phyloP scores from a whole-genome alignment of 2,113 vertebrate species.

The Cyphomyrus plagiostoma region DNA sequence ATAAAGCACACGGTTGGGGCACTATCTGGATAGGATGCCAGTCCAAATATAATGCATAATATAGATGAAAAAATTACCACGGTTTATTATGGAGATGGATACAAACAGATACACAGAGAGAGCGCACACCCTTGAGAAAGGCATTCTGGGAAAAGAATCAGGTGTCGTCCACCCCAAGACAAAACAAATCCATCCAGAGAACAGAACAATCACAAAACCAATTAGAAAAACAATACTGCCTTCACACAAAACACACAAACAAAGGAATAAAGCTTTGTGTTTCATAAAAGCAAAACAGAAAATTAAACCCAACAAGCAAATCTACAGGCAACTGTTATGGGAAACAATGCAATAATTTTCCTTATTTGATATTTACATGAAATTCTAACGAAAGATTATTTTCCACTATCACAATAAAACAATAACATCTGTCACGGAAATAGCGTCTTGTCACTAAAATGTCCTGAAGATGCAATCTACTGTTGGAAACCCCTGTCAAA shows the following conservation, averaged over 20 bases:
- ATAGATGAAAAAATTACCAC: not conserved
- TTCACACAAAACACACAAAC: not conserved
- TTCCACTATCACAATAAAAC: not conserved
- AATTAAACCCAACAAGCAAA: not conserved
- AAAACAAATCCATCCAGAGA: not conserved
- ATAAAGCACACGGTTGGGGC: not conserved
- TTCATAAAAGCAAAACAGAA: not conserved
- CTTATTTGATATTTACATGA: not conserved
- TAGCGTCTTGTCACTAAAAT: not conserved
- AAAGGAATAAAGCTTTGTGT: not conserved
- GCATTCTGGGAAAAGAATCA: conserved; percentile 16
- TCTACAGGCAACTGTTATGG: not conserved
- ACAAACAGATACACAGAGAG: not conserved
- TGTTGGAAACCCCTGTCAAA: not conserved
- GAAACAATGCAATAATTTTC: not conserved
- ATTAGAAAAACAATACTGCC: not conserved
- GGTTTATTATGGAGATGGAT: not conserved
- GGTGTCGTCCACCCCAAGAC: not conserved
- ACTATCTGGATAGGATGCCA: not conserved
- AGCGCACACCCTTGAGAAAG: not conserved
- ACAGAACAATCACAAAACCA: conserved; percentile 3
- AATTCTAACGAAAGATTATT: not conserved
- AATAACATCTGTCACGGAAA: not conserved
- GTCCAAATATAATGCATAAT: not conserved
- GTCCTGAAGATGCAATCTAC: not conserved